phyloP scores from a whole-genome alignment of 2,797 vertebrate genomes.

The Podargus strigoides region DNA sequence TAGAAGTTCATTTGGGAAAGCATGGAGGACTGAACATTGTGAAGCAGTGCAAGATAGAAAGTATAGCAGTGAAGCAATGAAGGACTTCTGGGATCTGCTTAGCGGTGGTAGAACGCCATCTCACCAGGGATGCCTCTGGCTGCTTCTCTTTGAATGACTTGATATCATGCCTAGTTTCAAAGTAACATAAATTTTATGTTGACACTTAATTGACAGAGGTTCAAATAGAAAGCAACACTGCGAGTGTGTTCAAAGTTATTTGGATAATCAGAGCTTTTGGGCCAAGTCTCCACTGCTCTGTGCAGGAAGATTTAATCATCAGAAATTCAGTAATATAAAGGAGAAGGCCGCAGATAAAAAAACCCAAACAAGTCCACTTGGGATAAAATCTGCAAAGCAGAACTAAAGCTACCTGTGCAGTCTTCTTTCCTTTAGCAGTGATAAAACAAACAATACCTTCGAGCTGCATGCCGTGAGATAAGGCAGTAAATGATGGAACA shows the following conservation, averaged over 20 bases:
- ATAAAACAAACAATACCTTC: neutral
- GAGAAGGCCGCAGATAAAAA: neutral
- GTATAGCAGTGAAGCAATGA: neutral
- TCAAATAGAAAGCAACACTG: neutral
- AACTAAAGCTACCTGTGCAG: neutral
- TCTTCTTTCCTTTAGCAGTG: neutral
- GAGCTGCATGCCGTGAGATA: neutral
- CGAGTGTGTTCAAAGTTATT: neutral
- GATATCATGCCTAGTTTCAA: neutral
- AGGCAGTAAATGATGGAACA: neutral
- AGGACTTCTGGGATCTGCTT: neutral
- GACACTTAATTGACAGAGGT: neutral
- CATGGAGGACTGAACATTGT: neutral
- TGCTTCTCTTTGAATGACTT: neutral
- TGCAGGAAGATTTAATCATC: neutral
- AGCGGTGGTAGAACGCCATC: neutral
- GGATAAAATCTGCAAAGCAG: neutral
- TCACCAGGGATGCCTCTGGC: neutral
- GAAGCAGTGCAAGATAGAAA: neutral
- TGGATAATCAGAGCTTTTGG: neutral
- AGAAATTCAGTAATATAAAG: neutral
- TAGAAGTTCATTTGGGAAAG: neutral
- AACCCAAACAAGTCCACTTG: neutral
- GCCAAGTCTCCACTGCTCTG: neutral
- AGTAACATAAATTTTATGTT: neutral